Evolutionary conservation across 1,140 invertebrate genomes (phyloP).

Genomic region (Magallana angulata): DNA sequence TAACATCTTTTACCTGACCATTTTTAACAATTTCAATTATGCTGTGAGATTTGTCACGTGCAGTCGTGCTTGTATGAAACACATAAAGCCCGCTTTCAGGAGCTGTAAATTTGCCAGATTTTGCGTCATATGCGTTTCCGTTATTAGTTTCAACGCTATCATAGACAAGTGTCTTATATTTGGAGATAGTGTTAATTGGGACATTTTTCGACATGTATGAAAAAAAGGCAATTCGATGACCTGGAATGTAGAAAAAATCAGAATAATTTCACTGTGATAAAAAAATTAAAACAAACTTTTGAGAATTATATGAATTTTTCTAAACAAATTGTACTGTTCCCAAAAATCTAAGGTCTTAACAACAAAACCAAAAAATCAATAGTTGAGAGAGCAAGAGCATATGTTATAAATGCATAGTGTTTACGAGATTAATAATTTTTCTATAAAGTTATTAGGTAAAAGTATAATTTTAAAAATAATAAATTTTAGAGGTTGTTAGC

Average conservation of each 20-base stretch:
- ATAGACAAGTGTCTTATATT: conserved; percentile 44
- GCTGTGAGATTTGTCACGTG: not conserved
- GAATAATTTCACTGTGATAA: too few relatives aligned
- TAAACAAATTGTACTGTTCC: too few relatives aligned
- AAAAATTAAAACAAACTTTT: too few relatives aligned
- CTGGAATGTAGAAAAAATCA: not conserved
- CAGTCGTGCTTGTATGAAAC: conserved; percentile 15
- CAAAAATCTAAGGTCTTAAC: too few relatives aligned
- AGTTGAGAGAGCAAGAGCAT: too few relatives aligned
- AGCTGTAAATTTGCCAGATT: conserved; percentile 41
- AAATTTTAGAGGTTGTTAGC: not conserved
- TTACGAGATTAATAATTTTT: not conserved
- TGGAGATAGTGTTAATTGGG: not conserved
- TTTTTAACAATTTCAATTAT: conserved; percentile 2
- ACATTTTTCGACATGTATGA: not conserved
- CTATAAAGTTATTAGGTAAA: not conserved
- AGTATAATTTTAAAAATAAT: not conserved
- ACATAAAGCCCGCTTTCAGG: conserved; percentile 46
- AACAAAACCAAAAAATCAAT: too few relatives aligned
- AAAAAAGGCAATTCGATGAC: not conserved
- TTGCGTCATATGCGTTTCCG: conserved; percentile 45
- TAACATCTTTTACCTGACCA: not conserved
- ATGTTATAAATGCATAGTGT: too few relatives aligned
- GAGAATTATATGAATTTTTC: too few relatives aligned
- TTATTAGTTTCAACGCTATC: conserved; percentile 43